Conservation (phyloP, 2,113 vertebrate genomes). For the Alosa alosa region DNA sequence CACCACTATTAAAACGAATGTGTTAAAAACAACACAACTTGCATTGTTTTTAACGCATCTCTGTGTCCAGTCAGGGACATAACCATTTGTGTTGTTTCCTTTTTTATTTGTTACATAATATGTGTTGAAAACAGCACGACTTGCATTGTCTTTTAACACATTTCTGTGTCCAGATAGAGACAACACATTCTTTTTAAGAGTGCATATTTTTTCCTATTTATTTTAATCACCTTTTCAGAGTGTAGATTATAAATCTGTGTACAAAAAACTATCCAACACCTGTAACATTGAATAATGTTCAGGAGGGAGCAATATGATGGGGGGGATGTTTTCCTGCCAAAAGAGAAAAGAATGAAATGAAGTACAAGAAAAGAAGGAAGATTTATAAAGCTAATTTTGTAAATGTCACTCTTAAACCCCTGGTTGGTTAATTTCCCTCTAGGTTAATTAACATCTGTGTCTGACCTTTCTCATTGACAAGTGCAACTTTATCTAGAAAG, state of each 20-base stretch:
- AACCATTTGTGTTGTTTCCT: no score
- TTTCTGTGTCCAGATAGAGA: no score
- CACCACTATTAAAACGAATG: neutral
- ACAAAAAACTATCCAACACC: neutral
- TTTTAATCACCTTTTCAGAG: neutral
- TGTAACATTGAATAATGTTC: neutral
- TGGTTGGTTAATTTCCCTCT: slow-evolving; percentile 82
- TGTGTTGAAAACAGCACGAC: no score
- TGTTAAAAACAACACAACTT: no score
- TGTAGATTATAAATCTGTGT: neutral
- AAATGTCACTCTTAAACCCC: slow-evolving; percentile 75
- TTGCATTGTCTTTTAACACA: no score
- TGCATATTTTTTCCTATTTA: neutral
- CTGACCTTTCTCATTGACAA: slow-evolving; percentile 78
- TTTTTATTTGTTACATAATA: no score
- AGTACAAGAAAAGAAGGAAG: neutral
- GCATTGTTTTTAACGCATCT: no score
- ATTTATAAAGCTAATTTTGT: slow-evolving; percentile 52
- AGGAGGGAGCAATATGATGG: no score
- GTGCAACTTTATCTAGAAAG: slow-evolving; percentile 80
- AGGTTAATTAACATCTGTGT: slow-evolving; percentile 86
- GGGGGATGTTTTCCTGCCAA: slow-evolving; percentile 5
- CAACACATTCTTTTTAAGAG: no score
- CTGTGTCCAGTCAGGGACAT: no score
- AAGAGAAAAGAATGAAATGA: neutral